Conservation (phyloP, 2,113 vertebrate genomes). For the Colius striatus region DNA sequence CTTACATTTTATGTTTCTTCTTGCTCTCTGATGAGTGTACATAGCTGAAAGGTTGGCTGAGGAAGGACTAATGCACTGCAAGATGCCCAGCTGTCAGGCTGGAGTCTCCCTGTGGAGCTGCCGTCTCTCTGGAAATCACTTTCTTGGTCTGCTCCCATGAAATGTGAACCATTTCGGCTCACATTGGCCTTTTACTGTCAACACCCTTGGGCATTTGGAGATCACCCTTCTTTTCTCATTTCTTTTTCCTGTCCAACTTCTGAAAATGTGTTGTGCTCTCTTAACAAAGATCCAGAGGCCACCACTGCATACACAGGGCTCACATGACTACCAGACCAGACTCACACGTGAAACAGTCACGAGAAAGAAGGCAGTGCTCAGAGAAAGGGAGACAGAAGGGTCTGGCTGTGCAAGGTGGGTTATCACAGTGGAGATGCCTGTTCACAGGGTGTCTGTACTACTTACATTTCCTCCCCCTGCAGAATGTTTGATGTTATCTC, state of each 20-base stretch:
- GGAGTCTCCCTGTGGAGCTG: background rate
- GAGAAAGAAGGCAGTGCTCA: slow-evolving; percentile 18
- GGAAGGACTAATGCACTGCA: background rate
- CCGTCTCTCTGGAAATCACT: background rate
- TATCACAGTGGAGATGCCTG: slow-evolving; percentile 44
- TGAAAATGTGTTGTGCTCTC: background rate
- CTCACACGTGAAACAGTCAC: background rate
- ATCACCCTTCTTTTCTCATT: background rate
- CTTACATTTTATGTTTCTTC: background rate
- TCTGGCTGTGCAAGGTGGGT: slow-evolving; percentile 29
- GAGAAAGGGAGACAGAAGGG: slow-evolving; percentile 18
- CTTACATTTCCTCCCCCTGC: slow-evolving; percentile 90
- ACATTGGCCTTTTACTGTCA: background rate
- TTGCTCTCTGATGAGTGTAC: background rate
- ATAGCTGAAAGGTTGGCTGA: background rate
- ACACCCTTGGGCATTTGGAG: background rate
- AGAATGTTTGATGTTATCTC: slow-evolving; percentile 92
- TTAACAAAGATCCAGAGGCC: slow-evolving; percentile 25
- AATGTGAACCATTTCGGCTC: background rate
- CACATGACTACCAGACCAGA: background rate
- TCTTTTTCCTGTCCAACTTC: background rate
- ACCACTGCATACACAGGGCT: slow-evolving; percentile 14
- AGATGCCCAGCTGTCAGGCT: background rate
- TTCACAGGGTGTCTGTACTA: slow-evolving; percentile 64
- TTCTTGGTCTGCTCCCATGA: background rate